Evolutionary conservation across 2,113 vertebrate genomes (phyloP), one percentile per base, ranked within the genome.

Genomic region (Serinus canaria): DNA sequence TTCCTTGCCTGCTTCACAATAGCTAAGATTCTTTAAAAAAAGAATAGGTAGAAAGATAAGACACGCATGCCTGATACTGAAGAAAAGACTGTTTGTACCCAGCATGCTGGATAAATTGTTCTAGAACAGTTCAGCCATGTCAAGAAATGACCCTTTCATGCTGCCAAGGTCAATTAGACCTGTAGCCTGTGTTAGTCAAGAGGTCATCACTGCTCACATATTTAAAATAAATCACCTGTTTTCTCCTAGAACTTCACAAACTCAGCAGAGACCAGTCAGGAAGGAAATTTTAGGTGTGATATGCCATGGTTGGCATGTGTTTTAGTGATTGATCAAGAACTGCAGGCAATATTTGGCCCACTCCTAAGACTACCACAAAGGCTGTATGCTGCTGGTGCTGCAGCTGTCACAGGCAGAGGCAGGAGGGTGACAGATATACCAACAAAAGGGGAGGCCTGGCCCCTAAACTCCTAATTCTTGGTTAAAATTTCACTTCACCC

Each of bases 81-180:
- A 97, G 94, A 97, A 98, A 98, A 97, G 95, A 96, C 94, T 94
- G 91, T 97, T 97, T 98, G 96, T 98, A 97, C 96, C 86, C 55
- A 92, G 92, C 76, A 94, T 72, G 58, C 86, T 87, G 95, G 77
- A 96, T 89, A 97, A 97, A 98, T 96, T 97, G 97, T 97, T 98
- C 93, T 93, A 90, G 95, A 97, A 97, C 94, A 97, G 95, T 97
- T 97, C 95, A 97, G 91, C 87, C 96, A 96, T 95, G 97, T 97
- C 96, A 97, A 97, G 95, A 95, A 92, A 95, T 72, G 94, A 97
- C 90, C 96, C 92, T 96, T 93, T 89, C 94, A 27, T 66, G 88
- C 60, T 97, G 94, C 95, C 97, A 97, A 96, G 94, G 96, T 97
- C 97, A 97, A 64, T 67, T 69, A 96, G 90, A 97, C 95, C 91